phyloP scores from a whole-genome alignment of 2,113 vertebrate genomes.

The Sturnus vulgaris region DNA sequence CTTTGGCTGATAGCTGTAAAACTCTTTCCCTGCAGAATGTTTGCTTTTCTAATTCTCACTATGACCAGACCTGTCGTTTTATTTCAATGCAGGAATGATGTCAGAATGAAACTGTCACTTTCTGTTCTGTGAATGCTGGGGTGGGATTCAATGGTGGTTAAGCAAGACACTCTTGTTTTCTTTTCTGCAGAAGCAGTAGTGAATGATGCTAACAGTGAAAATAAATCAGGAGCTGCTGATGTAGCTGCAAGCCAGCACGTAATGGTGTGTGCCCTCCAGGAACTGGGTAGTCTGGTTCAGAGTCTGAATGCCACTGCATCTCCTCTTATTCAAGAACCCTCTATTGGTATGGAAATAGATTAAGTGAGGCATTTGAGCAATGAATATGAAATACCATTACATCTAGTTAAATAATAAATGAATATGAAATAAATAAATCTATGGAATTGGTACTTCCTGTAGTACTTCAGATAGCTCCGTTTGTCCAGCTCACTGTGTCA shows the following conservation, averaged over 20 bases:
- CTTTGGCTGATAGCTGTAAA: background rate
- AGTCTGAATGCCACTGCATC: conserved; percentile 94
- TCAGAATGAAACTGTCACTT: background rate
- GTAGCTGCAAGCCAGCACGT: conserved; percentile 96
- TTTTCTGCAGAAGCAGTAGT: conserved; percentile 87
- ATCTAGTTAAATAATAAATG: background rate
- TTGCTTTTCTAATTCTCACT: background rate
- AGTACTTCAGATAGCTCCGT: background rate
- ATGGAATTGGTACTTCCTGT: background rate
- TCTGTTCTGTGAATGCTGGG: background rate
- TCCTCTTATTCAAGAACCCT: conserved; percentile 94
- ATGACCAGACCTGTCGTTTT: background rate
- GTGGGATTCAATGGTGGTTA: background rate
- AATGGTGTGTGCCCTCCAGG: conserved; percentile 97
- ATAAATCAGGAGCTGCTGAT: conserved; percentile 89
- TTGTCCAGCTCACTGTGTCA: background rate
- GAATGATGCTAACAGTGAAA: conserved; percentile 92
- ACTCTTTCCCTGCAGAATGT: background rate
- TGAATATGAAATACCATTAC: background rate
- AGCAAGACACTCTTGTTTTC: background rate
- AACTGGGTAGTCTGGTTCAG: conserved; percentile 94
- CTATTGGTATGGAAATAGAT: conserved; percentile 78
- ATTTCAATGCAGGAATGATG: background rate
- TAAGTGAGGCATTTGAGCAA: background rate
- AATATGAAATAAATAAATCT: background rate